These are phyloP conservation scores for Ichneumon xanthorius DNA, from an alignment of 2,888 invertebrate genomes.

Conservation along the genomic window DNA sequence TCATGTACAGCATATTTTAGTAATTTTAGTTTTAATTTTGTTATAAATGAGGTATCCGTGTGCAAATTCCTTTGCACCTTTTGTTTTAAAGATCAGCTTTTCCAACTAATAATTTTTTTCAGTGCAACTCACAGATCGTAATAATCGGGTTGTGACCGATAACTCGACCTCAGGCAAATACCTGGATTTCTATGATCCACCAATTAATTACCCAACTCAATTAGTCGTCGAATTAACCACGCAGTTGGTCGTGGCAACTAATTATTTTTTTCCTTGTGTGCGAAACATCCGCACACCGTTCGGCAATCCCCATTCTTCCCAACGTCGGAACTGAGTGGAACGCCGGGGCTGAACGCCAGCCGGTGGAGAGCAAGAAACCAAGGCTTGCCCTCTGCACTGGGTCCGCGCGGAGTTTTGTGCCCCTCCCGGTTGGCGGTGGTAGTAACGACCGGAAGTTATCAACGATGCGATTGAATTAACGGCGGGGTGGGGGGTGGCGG, in stretches of 20 bases:
- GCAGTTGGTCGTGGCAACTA: not conserved
- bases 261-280: not conserved
- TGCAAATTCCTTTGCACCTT: too few relatives aligned
- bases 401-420: constrained; percentile 25
- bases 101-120: too few relatives aligned
- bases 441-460: constrained; percentile 61
- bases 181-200: not conserved
- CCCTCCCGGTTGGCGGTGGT: constrained; percentile 36
- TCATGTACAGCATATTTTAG: too few relatives aligned
- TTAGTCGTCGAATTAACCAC: not conserved
- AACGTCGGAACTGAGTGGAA: not conserved
- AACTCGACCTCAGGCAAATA: not conserved
- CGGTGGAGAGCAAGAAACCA: not conserved
- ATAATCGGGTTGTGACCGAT: too few relatives aligned
- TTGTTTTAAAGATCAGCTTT: not conserved
- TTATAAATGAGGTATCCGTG: too few relatives aligned
- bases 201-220: not conserved
- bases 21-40: too few relatives aligned
- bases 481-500: constrained; percentile 18
- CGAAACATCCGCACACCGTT: not conserved
- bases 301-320: not conserved
- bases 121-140: too few relatives aligned
- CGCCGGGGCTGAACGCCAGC: not conserved
- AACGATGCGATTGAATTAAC: constrained; percentile 64
- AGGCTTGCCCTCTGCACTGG: constrained; percentile 20